Conservation (phyloP, 2,797 vertebrate genomes). For the Halcyon leucocephala region DNA sequence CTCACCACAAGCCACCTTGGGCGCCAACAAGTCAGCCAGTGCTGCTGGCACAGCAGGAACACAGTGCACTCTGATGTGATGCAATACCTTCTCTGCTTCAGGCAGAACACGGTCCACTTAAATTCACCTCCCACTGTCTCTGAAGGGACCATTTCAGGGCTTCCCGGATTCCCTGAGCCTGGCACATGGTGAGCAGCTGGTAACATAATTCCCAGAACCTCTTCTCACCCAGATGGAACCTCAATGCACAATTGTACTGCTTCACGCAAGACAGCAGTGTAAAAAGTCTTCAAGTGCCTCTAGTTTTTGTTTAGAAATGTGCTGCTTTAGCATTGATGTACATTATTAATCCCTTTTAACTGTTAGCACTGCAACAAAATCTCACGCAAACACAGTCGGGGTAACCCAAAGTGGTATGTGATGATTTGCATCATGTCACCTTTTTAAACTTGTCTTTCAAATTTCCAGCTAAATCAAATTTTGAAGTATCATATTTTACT, state of each 20-base stretch:
- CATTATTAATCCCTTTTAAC: background rate
- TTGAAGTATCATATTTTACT: background rate
- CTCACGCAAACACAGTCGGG: background rate
- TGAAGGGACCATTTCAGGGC: background rate
- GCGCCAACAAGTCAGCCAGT: fast-evolving
- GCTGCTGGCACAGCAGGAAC: background rate
- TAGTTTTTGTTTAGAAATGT: background rate
- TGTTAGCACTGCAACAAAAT: background rate
- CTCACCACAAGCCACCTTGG: background rate
- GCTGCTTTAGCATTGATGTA: background rate
- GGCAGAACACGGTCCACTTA: background rate
- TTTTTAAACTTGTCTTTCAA: background rate
- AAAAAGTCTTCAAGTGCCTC: background rate
- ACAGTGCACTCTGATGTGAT: fast-evolving
- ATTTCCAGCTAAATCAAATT: background rate
- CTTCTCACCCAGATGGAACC: background rate
- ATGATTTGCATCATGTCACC: background rate
- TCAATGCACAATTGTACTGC: background rate
- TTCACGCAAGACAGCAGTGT: background rate
- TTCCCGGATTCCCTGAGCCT: background rate
- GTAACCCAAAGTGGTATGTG: background rate
- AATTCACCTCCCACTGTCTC: background rate
- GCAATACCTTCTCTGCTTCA: background rate
- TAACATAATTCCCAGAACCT: background rate
- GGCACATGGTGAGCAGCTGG: background rate